Base-by-base conservation (phyloP, 2,797 vertebrate species). In the Myotis vivesi region DNA sequence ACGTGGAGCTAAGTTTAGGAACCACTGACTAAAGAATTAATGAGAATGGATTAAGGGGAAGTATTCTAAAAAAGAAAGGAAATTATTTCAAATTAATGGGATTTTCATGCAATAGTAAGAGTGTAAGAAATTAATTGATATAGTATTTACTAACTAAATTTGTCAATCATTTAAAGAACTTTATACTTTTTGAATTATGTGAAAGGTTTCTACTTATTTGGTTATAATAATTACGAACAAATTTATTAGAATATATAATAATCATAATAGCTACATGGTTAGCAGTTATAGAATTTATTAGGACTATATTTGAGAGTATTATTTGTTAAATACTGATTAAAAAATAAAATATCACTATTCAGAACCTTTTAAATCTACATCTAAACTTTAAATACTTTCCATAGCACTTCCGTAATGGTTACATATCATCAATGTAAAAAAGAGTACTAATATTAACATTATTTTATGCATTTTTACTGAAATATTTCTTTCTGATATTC, bases 121-220 rank as follows among this genome's bases (percentile, higher is more conserved):
- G 11, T 88, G 17, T 33, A 75, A 80, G 33, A 84, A 93, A 83
- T 76, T 72, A 87, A 68, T 66, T 41, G 64, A 53, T 44, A 19
- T 41, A 77, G 41, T 83, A 84, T 84, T 83, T 83, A 72, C 55
- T 84, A 55, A 79, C 33, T 87, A 77, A 79, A 83, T 71, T 71
- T 93, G 44, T 83, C 84, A 69, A 38, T 9, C 16, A 69, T 75
- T 84, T 93, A 84, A 92, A 73, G 30, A 91, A 86, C 80, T 57
- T 13, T 69, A 68, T 83, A 59, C 38, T 57, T 81, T 57, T 76
- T 83, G 19, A 89, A 76, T 38, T 55, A 92, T 20, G 8, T 85
- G 55, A 85, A 57, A 59, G 22, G 6, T 79, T 88, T 94, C 85
- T 57, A 77, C 36, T 64, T 86, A 23, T 51, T 49, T 59, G 68